Conservation (phyloP, 2,113 vertebrate species). For the Pelmatolapia mariae region DNA sequence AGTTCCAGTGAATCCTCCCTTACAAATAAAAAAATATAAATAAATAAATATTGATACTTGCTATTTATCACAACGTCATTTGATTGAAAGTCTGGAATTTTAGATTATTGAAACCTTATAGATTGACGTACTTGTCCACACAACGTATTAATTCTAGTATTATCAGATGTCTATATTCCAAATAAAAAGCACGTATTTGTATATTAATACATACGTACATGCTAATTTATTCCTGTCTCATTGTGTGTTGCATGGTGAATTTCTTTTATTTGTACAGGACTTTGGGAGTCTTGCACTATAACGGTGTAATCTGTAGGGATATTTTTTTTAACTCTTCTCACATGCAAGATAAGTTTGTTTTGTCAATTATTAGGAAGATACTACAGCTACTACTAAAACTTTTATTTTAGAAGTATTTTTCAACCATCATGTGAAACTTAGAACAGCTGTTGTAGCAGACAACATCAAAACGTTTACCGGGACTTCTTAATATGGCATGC, state of each 20-base stretch:
- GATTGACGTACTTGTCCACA: not conserved
- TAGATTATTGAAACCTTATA: not conserved
- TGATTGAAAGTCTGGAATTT: not conserved
- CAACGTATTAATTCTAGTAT: not conserved
- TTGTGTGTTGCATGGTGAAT: not conserved
- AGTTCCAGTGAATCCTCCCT: not conserved
- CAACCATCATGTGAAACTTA: not conserved
- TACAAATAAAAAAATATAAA: not conserved
- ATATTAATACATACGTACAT: not conserved
- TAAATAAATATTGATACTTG: not conserved
- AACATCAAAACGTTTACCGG: not conserved
- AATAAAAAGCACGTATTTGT: not conserved
- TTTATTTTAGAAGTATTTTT: not conserved
- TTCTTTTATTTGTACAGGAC: not conserved
- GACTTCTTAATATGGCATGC: not conserved
- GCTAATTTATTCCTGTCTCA: not conserved
- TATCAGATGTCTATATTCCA: not conserved
- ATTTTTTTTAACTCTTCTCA: not conserved
- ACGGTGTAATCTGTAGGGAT: not conserved
- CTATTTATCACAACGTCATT: not conserved
- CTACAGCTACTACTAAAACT: not conserved
- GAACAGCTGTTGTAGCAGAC: not conserved
- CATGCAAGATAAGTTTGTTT: not conserved
- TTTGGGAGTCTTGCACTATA: not conserved
- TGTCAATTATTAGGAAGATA: not conserved